Evolutionary conservation across 1,140 invertebrate species (phyloP).

Genomic region (Cotesia typhae): DNA sequence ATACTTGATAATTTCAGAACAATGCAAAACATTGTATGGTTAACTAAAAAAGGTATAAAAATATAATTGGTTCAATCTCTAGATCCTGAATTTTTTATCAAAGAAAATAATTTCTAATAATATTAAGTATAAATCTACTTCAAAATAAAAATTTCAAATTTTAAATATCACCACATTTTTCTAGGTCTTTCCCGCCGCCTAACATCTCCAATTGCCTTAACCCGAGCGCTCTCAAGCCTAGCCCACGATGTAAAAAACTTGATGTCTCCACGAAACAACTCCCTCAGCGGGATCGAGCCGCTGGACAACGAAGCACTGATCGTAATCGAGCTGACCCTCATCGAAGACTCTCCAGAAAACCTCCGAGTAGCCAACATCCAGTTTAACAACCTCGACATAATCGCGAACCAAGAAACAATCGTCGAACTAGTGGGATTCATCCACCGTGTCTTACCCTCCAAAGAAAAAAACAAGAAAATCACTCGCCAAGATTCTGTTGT

Average conservation of each 20-base stretch:
- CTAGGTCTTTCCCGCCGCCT: constrained; percentile 50
- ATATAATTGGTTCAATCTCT: too few species aligned
- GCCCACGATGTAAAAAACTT: constrained; percentile 53
- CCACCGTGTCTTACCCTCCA: constrained; percentile 74
- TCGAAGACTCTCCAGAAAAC: constrained; percentile 72
- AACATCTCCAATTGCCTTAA: constrained; percentile 70
- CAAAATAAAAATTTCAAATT: too few species aligned
- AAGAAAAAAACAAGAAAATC: constrained; percentile 53
- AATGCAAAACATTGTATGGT: too few species aligned
- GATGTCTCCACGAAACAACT: constrained; percentile 52
- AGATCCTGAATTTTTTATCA: too few species aligned
- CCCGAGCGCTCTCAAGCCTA: constrained; percentile 68
- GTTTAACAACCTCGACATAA: constrained; percentile 94
- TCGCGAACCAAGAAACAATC: constrained; percentile 96
- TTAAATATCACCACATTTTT: too few species aligned
- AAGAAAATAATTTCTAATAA: too few species aligned
- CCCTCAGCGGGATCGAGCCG: constrained; percentile 57
- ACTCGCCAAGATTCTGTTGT: constrained; percentile 53
- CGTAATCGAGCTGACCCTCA: constrained; percentile 80
- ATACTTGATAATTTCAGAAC: too few species aligned
- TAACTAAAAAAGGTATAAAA: too few species aligned
- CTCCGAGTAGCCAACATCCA: constrained; percentile 84
- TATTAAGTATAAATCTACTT: too few species aligned
- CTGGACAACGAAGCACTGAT: constrained; percentile 86
- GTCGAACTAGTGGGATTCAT: constrained; percentile 90